Percentiles rank a stretch among this genome's conserved stretches.
Conservation (phyloP, 1,140 invertebrate genomes). For the Dendroctonus ponderosae region DNA sequence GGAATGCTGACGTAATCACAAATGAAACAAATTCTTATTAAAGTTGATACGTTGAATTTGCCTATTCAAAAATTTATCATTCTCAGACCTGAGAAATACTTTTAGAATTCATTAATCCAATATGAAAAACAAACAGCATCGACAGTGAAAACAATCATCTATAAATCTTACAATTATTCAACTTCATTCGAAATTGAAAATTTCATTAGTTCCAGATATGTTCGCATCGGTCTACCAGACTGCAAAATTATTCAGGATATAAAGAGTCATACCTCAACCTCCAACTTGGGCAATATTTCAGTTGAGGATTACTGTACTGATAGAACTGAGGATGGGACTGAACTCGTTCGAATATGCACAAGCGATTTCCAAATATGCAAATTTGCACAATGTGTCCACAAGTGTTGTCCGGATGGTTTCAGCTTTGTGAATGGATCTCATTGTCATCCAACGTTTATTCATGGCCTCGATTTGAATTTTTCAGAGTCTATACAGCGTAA, state of each 20-base stretch:
- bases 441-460: constrained; percentile 30
- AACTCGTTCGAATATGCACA: constrained; percentile 24
- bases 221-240: no score
- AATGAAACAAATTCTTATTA: no score
- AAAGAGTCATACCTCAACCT: constrained; percentile 2
- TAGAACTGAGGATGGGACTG: constrained; percentile 7
- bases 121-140: no score
- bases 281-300: constrained; percentile 10
- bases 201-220: no score
- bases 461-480: constrained; percentile 35
- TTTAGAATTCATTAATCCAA: no score
- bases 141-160: no score
- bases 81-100: no score
- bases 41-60: no score
- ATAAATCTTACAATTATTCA: no score
- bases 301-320: constrained; percentile 35
- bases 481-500: constrained; percentile 8
- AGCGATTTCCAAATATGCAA: constrained; percentile 33
- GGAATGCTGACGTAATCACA: no score
- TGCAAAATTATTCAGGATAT: neutral
- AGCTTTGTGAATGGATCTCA: constrained; percentile 38
- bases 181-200: no score
- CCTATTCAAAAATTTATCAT: no score
- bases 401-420: constrained; percentile 44
- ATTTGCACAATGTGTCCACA: constrained; percentile 36